Evolutionary conservation across 2,797 vertebrate species (phyloP), one percentile per base, ranked within the genome.

Genomic region (Cirrhinus mrigala): DNA sequence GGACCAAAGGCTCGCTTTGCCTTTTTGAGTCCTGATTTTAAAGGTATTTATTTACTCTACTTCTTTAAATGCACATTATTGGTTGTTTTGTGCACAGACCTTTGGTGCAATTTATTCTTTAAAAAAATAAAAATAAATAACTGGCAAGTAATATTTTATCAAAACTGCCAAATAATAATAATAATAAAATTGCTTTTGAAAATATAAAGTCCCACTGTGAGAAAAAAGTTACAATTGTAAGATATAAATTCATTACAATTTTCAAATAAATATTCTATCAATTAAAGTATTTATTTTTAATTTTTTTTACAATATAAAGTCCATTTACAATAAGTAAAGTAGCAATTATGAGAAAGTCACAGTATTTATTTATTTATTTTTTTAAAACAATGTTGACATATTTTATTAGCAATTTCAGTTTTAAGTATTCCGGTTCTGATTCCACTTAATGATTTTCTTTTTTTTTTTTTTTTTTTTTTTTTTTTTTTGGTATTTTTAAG

Each of bases 1-100:
- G n/a, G 60, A 70, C 64, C 24, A 78, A 84, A 58, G 52, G 24
- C 62, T 54, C n/a, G 22, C 46, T 46, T 73, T 66, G 33, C 46
- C n/a, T 56, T 77, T 18, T 14, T 68, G n/a, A 20, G 50, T 15
- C 3, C 20, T 84, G 50, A 69, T 29, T 29, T 79, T 79, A 48
- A 64, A 46, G 62, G 40, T 1, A 54, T 44, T 68, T 27, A 16
- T 52, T 76, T 37, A 7, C 16, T 12, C 24, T 33, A 3, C 3
- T 1, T 24, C 8, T 48, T 7, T 33, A 33, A 22, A n/a, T 70
- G 37, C n/a, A 58, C 22, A 58, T 11, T 58, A n/a, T 3, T 58
- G 22, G 22, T 5, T 4, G 44, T 40, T 22, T 58, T 48, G 27
- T 74, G 12, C 40, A 33, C 5, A 22, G 46, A 48, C 9, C 20